Evolutionary conservation across 2,888 invertebrate species (phyloP).

Genomic region (Acanthosepion pharaonis): DNA sequence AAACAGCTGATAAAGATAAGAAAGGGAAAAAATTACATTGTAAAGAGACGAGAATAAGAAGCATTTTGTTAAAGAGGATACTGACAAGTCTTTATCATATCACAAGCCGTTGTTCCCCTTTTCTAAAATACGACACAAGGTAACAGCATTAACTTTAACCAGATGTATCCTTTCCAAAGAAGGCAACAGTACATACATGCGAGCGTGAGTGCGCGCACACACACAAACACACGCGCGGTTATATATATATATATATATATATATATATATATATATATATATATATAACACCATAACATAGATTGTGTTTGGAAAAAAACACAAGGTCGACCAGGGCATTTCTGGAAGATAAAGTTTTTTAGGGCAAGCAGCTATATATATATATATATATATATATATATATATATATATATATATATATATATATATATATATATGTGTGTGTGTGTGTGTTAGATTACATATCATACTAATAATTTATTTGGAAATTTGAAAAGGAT

Average conservation of each 20-base stretch:
- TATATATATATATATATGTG: not conserved
- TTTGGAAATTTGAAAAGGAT: no score
- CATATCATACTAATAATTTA: no score
- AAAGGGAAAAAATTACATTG: not conserved
- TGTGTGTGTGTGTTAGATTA: no score
- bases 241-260: not conserved
- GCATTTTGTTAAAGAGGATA: not conserved
- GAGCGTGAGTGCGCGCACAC: no score
- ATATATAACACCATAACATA: no score
- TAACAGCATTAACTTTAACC: not conserved
- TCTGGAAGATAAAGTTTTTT: not conserved
- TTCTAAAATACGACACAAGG: no score
- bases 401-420: conserved; percentile 20
- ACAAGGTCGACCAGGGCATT: no score
- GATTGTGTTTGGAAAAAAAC: no score
- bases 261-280: not conserved
- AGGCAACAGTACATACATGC: not conserved
- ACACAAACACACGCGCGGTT: no score
- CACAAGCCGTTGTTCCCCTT: no score
- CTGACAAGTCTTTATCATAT: not conserved
- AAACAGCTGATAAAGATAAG: not conserved
- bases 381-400: conserved; percentile 37
- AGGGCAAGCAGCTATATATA: not conserved
- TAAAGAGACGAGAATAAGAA: not conserved
- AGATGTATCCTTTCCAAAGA: not conserved